These are phyloP conservation scores for Aselliscus stoliczkanus DNA, from an alignment of 2,797 vertebrate genomes.

Conservation along the genomic window DNA sequence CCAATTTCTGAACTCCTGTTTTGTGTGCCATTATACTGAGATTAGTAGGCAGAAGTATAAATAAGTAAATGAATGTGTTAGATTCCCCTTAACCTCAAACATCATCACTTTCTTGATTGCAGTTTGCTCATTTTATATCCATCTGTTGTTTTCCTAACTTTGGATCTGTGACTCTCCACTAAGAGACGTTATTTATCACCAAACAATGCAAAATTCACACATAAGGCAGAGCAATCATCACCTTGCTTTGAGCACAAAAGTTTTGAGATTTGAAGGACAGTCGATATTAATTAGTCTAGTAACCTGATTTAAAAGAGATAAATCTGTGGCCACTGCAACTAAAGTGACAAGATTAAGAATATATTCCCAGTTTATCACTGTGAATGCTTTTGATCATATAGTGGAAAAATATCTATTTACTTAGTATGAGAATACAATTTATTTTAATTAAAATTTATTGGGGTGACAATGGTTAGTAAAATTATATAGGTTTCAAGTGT, in stretches of 20 bases:
- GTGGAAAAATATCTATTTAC: neutral
- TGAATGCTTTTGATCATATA: neutral
- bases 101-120: neutral
- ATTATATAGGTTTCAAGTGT: too few relatives aligned
- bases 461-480: too few relatives aligned
- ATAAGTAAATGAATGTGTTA: neutral
- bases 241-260: neutral
- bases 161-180: neutral
- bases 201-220: neutral
- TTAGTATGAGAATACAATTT: neutral
- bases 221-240: neutral
- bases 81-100: neutral
- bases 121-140: neutral
- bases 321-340: neutral
- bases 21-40: neutral
- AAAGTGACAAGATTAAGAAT: neutral
- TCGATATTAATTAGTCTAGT: neutral
- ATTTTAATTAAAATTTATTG: too few relatives aligned
- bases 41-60: neutral
- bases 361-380: neutral
- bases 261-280: neutral
- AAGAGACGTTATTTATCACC: neutral
- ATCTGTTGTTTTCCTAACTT: slow-evolving; percentile 22
- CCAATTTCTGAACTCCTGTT: neutral
- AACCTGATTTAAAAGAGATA: neutral